These are phyloP conservation scores for Vesta saturnalis DNA, from an alignment of 2,888 invertebrate species.

Conservation along the genomic window DNA sequence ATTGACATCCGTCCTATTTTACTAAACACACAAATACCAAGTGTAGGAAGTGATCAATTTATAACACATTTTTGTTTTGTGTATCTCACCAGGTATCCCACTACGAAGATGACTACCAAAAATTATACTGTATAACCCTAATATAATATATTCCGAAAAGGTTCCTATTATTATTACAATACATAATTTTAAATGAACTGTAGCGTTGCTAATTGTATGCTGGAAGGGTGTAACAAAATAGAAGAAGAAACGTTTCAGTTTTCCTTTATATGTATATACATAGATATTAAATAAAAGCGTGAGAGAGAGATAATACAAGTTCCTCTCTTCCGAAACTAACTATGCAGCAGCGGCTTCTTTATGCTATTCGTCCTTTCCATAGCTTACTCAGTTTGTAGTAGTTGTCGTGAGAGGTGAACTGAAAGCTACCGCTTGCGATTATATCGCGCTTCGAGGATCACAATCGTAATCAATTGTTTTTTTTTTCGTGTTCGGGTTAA, in stretches of 20 bases:
- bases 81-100: not conserved
- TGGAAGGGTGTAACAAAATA: conserved; percentile 28
- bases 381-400: conserved; percentile 35
- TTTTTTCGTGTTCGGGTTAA: not conserved
- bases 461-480: conserved; percentile 14
- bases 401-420: conserved; percentile 33
- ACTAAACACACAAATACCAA: not conserved
- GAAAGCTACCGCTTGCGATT: conserved; percentile 32
- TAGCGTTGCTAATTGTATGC: conserved; percentile 33
- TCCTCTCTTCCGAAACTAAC: conserved; percentile 38
- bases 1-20: not conserved
- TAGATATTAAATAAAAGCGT: conserved; percentile 20
- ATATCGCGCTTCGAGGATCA: conserved; percentile 27
- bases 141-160: no score
- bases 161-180: conserved; percentile 1
- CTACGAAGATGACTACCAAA: not conserved
- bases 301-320: conserved; percentile 32
- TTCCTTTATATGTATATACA: conserved; percentile 1
- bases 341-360: conserved; percentile 38
- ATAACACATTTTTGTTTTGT: not conserved
- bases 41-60: not conserved
- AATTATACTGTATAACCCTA: not conserved
- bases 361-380: conserved; percentile 37
- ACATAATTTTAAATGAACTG: conserved; percentile 26
- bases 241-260: conserved; percentile 18